Percentiles rank a stretch among this genome's conserved stretches.
phyloP scores from a whole-genome alignment of 1,140 invertebrate species.

The Zaprionus ghesquierei region DNA sequence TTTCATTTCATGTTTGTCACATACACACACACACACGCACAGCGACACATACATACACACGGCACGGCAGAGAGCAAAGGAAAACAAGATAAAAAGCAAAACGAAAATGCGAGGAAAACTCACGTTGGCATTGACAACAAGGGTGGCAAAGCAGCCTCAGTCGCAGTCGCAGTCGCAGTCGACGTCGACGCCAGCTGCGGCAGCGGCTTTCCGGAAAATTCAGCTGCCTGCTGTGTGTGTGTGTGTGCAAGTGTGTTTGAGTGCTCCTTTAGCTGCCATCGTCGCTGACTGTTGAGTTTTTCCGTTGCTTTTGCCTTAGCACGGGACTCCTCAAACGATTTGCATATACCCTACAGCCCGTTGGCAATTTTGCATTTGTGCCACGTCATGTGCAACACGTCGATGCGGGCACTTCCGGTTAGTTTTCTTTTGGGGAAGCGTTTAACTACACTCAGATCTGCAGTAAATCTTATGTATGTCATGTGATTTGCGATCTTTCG shows the following conservation, averaged over 20 bases:
- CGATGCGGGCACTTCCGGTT: background rate
- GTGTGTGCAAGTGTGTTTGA: conserved; percentile 1
- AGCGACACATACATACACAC: background rate
- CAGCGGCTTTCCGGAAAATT: conserved; percentile 37
- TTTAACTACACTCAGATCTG: background rate
- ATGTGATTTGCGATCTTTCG: too few species aligned
- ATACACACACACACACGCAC: background rate
- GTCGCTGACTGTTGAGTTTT: conserved; percentile 18
- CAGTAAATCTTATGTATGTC: background rate
- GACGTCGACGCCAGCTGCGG: background rate
- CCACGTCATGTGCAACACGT: background rate
- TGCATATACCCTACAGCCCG: background rate
- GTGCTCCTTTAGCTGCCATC: conserved; percentile 1
- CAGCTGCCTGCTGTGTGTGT: conserved; percentile 21
- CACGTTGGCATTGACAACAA: conserved; percentile 21
- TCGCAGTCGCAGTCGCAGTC: background rate
- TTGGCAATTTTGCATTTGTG: too few species aligned
- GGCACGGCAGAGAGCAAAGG: background rate
- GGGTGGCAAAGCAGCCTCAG: conserved; percentile 21
- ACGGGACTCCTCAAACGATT: conserved; percentile 3
- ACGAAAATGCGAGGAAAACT: conserved; percentile 33
- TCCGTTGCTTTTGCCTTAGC: conserved; percentile 1
- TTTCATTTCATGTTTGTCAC: conserved; percentile 30
- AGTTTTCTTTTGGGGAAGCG: too few species aligned
- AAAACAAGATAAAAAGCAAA: conserved; percentile 13